Evolutionary conservation across 2,888 invertebrate species (phyloP).

Genomic region (Latrodectus elegans): DNA sequence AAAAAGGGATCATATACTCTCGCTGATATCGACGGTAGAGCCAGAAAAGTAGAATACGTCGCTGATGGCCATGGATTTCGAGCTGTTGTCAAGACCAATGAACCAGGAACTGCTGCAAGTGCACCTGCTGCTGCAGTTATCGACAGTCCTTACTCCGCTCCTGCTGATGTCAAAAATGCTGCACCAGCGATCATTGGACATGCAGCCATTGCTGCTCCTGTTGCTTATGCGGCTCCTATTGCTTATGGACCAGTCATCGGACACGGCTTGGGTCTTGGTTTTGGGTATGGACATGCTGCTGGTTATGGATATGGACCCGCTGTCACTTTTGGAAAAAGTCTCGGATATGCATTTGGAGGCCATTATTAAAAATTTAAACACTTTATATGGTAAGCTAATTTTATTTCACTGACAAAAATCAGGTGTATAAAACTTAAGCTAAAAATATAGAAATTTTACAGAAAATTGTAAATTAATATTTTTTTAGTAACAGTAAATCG

Average conservation of each 20-base stretch:
- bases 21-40: constrained; percentile 63
- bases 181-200: constrained; percentile 1
- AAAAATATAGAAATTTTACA: too few species aligned
- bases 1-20: constrained; percentile 65
- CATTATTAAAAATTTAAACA: background rate
- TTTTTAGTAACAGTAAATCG: too few species aligned
- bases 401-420: too few species aligned
- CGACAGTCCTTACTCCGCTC: constrained; percentile 23
- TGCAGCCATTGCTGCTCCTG: constrained; percentile 13
- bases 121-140: constrained; percentile 36
- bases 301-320: constrained; percentile 14
- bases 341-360: background rate
- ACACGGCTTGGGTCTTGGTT: background rate
- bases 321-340: background rate
- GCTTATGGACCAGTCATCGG: constrained; percentile 11
- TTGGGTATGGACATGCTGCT: constrained; percentile 6
- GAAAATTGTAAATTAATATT: too few species aligned
- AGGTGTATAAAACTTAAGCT: too few species aligned
- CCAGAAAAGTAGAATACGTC: constrained; percentile 63
- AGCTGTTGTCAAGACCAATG: constrained; percentile 52
- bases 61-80: constrained; percentile 52
- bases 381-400: background rate
- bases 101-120: constrained; percentile 51
- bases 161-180: constrained; percentile 19
- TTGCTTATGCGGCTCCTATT: constrained; percentile 10